phyloP scores from a whole-genome alignment of 2,113 vertebrate genomes.

The Stomatorhinus ivindoensis region DNA sequence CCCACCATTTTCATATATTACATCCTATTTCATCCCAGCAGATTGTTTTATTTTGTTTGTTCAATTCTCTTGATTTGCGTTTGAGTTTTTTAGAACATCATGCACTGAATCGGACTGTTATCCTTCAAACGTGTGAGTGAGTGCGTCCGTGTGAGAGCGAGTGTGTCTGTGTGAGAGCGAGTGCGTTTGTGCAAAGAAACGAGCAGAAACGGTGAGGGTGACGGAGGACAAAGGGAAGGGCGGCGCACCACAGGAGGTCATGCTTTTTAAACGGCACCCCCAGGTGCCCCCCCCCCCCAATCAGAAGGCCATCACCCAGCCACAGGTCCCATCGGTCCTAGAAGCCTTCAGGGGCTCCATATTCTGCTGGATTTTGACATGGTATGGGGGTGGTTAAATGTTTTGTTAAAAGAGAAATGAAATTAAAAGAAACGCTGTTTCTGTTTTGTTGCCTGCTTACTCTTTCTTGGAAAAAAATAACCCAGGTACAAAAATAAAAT shows the following conservation, averaged over 20 bases:
- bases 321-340: background rate
- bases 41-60: background rate
- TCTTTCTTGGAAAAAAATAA: constrained; percentile 18
- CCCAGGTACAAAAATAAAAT: constrained; percentile 27
- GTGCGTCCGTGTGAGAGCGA: background rate
- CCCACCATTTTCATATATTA: background rate
- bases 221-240: background rate
- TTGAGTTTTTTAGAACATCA: background rate
- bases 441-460: constrained; percentile 22
- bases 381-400: background rate
- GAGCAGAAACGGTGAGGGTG: background rate
- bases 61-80: background rate
- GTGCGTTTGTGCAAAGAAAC: background rate
- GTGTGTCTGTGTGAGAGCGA: background rate
- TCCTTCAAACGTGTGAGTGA: background rate
- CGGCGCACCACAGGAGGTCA: background rate
- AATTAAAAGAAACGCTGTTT: constrained; percentile 1
- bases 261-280: background rate
- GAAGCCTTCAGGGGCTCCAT: background rate
- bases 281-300: background rate
- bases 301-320: background rate
- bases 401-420: background rate
- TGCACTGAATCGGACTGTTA: background rate
- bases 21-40: background rate
- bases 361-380: background rate